phyloP scores from a whole-genome alignment of 2,888 invertebrate genomes.

The Papilio elwesi region DNA sequence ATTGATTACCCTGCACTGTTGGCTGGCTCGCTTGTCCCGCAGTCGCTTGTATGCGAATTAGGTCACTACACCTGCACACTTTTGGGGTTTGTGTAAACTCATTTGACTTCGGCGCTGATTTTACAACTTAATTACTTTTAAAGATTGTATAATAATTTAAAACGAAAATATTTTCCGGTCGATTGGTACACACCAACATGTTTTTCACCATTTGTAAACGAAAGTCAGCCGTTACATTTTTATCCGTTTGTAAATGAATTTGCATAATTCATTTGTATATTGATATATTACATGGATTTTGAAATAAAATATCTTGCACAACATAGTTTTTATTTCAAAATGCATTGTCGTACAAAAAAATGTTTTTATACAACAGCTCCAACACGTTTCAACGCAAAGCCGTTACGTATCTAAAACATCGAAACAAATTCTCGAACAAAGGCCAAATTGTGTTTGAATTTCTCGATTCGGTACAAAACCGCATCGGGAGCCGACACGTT shows the following conservation, averaged over 20 bases:
- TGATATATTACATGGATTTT: too few species aligned
- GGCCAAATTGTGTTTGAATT: conserved; percentile 30
- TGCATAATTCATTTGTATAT: too few species aligned
- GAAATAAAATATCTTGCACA: too few species aligned
- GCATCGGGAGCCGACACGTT: conserved; percentile 41
- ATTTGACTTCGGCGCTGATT: conserved; percentile 13
- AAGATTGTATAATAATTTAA: background rate
- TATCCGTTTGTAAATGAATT: too few species aligned
- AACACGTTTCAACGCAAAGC: background rate
- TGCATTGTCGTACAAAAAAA: background rate
- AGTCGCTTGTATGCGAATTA: conserved; percentile 54
- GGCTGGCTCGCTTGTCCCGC: conserved; percentile 52
- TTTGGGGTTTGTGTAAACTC: conserved; percentile 42
- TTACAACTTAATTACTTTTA: conserved; percentile 4
- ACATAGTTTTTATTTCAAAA: too few species aligned
- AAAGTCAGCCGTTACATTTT: too few species aligned
- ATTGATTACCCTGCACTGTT: conserved; percentile 72
- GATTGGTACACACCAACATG: too few species aligned
- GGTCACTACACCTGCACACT: conserved; percentile 60
- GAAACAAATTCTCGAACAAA: conserved; percentile 34
- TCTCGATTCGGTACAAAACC: conserved; percentile 42
- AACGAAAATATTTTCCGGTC: too few species aligned
- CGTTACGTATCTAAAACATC: conserved; percentile 28
- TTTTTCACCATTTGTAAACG: too few species aligned
- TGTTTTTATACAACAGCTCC: background rate